Percentiles rank a stretch among this genome's conserved stretches.
phyloP scores from a whole-genome alignment of 35 echinoderm and acorn worm species.

The Diadema setosum region DNA sequence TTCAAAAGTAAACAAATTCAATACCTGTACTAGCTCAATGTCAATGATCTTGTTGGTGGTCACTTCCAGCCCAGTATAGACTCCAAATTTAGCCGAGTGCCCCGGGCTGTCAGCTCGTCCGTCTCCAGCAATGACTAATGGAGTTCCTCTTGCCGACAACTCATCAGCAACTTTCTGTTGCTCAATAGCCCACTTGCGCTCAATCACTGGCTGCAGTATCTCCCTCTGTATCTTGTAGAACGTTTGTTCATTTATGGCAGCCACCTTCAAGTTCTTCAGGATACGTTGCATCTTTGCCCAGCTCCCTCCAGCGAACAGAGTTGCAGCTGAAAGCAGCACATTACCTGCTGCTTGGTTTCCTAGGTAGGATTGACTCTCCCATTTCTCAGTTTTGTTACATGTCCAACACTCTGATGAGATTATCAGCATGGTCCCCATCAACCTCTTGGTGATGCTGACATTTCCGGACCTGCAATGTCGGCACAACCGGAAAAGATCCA shows the following conservation, averaged over 20 bases:
- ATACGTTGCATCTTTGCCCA: neutral
- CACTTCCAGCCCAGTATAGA: conserved; percentile 33
- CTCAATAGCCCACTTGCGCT: neutral
- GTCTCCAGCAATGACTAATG: conserved; percentile 38
- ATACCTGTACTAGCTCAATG: conserved; percentile 26
- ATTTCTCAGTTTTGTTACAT: neutral
- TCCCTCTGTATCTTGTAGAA: conserved; percentile 7
- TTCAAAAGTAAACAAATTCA: too few species aligned
- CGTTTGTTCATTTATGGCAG: neutral
- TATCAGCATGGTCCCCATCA: neutral
- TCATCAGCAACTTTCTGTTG: neutral
- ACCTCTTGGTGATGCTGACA: neutral
- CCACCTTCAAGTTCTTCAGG: neutral
- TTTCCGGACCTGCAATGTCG: neutral
- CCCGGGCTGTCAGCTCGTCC: conserved; percentile 46
- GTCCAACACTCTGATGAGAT: neutral
- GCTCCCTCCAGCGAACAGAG: conserved; percentile 32
- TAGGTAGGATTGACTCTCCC: conserved; percentile 28
- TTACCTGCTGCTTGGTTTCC: conserved; percentile 16
- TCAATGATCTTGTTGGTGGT: conserved; percentile 29
- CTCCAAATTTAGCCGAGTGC: conserved; percentile 46
- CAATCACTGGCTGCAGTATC: conserved; percentile 11
- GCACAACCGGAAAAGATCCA: neutral
- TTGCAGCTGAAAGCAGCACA: neutral
- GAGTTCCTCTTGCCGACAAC: neutral